A percentile compares a stretch with the other conserved stretches of the same genome.
Evolutionary conservation across 2,888 invertebrate genomes (phyloP).

Genomic region (Cataglyphis albicans): DNA sequence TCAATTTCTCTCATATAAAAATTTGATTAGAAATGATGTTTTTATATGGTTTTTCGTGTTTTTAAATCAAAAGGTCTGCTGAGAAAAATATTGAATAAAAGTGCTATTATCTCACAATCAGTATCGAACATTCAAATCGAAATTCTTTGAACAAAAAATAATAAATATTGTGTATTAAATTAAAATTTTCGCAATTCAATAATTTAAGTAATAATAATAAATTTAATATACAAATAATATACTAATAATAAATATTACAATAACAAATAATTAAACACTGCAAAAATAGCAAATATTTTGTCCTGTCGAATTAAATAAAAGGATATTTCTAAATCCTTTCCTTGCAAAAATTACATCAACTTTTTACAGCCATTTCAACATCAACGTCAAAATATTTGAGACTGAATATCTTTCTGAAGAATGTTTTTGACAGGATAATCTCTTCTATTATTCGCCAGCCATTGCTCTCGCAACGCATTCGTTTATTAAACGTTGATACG

Average conservation of each 20-base stretch:
- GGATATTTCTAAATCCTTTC: not conserved
- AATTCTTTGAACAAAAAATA: not conserved
- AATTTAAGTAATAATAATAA: too few relatives aligned
- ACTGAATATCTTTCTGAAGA: slow-evolving; percentile 2
- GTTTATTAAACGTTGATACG: slow-evolving; percentile 33
- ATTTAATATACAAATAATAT: too few relatives aligned
- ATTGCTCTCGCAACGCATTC: not conserved
- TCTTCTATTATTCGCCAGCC: not conserved
- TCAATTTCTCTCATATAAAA: slow-evolving; percentile 7
- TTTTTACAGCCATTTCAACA: not conserved
- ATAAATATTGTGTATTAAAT: not conserved
- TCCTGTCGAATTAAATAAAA: not conserved
- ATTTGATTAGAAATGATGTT: slow-evolving; percentile 1
- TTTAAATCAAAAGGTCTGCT: not conserved
- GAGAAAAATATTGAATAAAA: slow-evolving; percentile 11
- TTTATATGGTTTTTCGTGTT: not conserved
- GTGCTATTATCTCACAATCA: not conserved
- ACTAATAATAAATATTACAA: not conserved
- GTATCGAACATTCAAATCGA: not conserved
- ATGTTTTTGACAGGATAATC: not conserved
- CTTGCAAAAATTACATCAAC: slow-evolving; percentile 6
- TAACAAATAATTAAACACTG: not conserved
- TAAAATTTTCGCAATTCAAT: too few relatives aligned
- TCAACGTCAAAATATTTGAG: slow-evolving; percentile 11
- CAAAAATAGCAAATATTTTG: not conserved